Conservation (phyloP, 2,888 invertebrate species). For the Synanthedon tipuliformis region DNA sequence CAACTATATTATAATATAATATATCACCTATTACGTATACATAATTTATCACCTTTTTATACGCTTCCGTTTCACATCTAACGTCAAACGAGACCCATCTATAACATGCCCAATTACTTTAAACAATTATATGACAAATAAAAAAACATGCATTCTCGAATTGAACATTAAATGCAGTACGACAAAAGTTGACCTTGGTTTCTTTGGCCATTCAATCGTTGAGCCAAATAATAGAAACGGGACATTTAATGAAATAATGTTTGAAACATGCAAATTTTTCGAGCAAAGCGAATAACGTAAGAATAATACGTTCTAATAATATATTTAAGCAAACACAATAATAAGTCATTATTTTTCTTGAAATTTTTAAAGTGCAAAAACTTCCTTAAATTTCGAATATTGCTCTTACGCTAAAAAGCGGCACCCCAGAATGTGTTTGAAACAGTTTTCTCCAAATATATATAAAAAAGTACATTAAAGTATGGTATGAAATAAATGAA, state of each 20-base stretch:
- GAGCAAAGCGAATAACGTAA: conserved; percentile 19
- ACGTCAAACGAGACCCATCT: not conserved
- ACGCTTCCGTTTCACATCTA: not conserved
- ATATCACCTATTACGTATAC: too few relatives aligned
- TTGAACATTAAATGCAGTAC: too few relatives aligned
- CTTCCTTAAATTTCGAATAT: not conserved
- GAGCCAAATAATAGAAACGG: not conserved
- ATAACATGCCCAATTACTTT: not conserved
- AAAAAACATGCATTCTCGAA: too few relatives aligned
- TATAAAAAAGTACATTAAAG: too few relatives aligned
- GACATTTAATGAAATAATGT: conserved; percentile 6
- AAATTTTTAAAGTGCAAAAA: not conserved
- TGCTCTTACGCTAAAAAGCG: not conserved
- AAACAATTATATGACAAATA: too few relatives aligned
- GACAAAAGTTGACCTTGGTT: too few relatives aligned
- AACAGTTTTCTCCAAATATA: too few relatives aligned
- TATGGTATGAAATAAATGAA: too few relatives aligned
- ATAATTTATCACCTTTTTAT: not conserved
- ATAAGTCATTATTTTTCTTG: not conserved
- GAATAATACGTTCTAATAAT: conserved; percentile 15
- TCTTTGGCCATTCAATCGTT: too few relatives aligned
- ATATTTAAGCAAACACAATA: not conserved
- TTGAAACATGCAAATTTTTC: conserved; percentile 17
- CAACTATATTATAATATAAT: not conserved
- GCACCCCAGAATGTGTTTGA: too few relatives aligned